Evolutionary conservation across 2,113 vertebrate species (phyloP), one percentile per base, ranked within the genome.

Genomic region (Strix uralensis): DNA sequence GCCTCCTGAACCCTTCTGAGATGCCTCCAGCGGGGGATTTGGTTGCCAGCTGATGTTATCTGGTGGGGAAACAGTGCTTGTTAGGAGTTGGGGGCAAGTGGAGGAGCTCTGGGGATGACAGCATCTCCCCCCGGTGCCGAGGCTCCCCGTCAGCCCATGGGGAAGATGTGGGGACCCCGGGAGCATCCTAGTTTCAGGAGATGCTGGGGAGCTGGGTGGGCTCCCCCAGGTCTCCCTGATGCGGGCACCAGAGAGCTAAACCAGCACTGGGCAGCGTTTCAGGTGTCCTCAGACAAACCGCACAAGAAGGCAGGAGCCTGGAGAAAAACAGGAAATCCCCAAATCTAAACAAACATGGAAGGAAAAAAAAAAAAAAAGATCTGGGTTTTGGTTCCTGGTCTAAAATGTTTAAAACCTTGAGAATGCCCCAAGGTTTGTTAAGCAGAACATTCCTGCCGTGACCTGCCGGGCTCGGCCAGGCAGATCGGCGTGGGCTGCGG

Each of bases 251-350:
- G 22, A 11, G 15, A 57, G 63, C 36, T 36, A 52, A 86, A 72
- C 38, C 4, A 2, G 38, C 0, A 0, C 19, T 62, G 81, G 55
- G 77, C 81, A 70, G 57, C 2, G 0, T 58, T 88, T 93, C 73
- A 55, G 89, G 69, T 92, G 85, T 94, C 95, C 92, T 94, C 63
- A 70, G 61, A 80, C 75, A 92, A 96, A 91, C 79, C 11, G 4
- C 36, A 54, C 38, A 9, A 46, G 36, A 71, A 89, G 27, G 9
- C 86, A 67, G 67, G 47, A 86, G 54, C 36, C 30, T 47, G 26
- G 66, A 90, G 94, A 55, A 92, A 95, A 96, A 82, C 88, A 91
- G 86, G 86, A 96, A 94, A 95, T 88, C 69, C 79, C 47, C 51
- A 91, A 92, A 96, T 92, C 86, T 74, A 93, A 94, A 95, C 94